Evolutionary conservation across 1,140 invertebrate genomes (phyloP), one percentile per base, ranked within the genome.

Genomic region (Drosophila seguyi): DNA sequence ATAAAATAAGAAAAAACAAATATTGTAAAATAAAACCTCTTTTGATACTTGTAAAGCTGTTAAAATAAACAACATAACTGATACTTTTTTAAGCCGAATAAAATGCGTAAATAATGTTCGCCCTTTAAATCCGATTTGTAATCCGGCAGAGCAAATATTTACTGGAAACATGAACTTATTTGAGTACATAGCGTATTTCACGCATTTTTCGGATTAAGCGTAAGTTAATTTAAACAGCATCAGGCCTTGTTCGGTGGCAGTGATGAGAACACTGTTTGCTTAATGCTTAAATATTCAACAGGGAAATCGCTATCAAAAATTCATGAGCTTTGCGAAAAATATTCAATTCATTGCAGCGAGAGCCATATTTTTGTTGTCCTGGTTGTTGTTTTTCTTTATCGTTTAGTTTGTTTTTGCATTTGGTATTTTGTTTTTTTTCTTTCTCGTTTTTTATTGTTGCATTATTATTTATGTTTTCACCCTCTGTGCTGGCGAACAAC

Each of bases 221-320:
- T 31, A 68, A 58, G 61, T 73, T 48, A 44, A 81, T 78, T 74
- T 62, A 74, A 67, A 68, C 41, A 42, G 22, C 25, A 59, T 66
- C 45, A 47, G 42, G 16, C 22, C 14, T 47, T 53, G 18, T 74
- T 20, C 59, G 18, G 13, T 38, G 13, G 56, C 42, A 39, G 67
- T 60, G 66, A 66, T 71, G 63, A 58, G 47, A 60, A 36, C 34
- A 39, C n/a, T 77, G 66, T 62, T 78, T 78, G 66, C 29, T 67
- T 27, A 22, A 65, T 68, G 39, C 42, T 78, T 78, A 78, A 77
- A 77, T 67, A 77, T 85, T 55, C 47, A 48, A 42, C 62, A 67
- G 67, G 66, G 48, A 69, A 83, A 77, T 44, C 39, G 58, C 53
- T 41, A 88, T 88, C 74, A 87, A 69, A 77, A 69, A 87, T 87